Evolutionary conservation across 2,888 invertebrate genomes (phyloP), one percentile per base, ranked within the genome.

Genomic region (Resseliella maxima): DNA sequence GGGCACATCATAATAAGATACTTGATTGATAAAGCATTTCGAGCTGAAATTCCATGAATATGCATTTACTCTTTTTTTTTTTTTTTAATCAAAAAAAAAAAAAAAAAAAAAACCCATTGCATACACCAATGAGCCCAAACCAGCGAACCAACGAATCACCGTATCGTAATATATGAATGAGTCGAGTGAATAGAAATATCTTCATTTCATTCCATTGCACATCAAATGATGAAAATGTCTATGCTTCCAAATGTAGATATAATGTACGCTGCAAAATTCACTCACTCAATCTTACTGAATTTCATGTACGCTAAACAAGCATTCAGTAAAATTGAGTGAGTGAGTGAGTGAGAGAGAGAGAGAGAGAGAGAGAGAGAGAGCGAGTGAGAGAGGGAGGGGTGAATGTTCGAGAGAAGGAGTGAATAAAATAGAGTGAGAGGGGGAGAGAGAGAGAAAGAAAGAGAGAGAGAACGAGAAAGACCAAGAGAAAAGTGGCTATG

Each of bases 1-100:
- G 72, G 72, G 72, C 72, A 72, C 72, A 72, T 31, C 72, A 72
- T 72, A 72, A 72, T 72, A 72, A 72, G 72, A 72, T 72, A 31
- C 72, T 72, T 72, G 72, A 72, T 72, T 72, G 72, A 72, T 72
- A 72, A 72, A 72, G 72, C 31, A 72, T 72, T 72, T 72, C 18
- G 72, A 72, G 72, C 72, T 59, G 5, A 24, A 59, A 59, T 59
- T 24, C 72, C 15, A 72, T 72, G 72, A 72, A 72, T 72, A 72
- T 72, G 72, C 72, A 72, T 72, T 50, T 72, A 35, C 72, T 72
- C 31, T 31, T 72, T 0, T n/a, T n/a, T n/a, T n/a, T n/a, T n/a
- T n/a, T n/a, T n/a, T n/a, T n/a, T n/a, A n/a, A n/a, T n/a, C n/a
- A n/a, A n/a, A 72, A 72, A 72, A 72, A 12, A 1, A 72, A 27